Evolutionary conservation across 2,797 vertebrate species (phyloP).

Genomic region (Ctenochaetus hawaiiensis): DNA sequence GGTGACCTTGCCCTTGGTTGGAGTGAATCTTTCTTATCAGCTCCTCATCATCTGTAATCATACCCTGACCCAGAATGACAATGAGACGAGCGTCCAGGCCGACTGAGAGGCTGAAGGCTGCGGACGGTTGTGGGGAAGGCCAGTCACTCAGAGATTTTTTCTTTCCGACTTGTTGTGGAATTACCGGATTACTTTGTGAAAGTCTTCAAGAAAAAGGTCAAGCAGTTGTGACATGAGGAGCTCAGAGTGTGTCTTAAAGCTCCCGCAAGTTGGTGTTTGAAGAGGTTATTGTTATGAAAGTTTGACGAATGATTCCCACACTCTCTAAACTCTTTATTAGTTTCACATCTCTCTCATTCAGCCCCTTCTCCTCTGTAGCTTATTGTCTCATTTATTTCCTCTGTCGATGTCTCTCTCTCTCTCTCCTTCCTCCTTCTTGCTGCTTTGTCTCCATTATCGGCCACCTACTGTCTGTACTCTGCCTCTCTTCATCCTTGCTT

Average conservation of each 20-base stretch:
- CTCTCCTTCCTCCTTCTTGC: slow-evolving; percentile 16
- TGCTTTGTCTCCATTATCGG: slow-evolving; percentile 52
- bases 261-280: not conserved
- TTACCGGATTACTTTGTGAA: slow-evolving; percentile 12
- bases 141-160: not conserved
- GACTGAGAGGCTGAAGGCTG: slow-evolving; percentile 41
- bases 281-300: slow-evolving; percentile 15
- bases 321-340: slow-evolving; percentile 9
- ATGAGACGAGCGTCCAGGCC: slow-evolving; percentile 59
- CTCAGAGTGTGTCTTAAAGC: not conserved
- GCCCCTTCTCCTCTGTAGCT: slow-evolving; percentile 8
- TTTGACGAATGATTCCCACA: slow-evolving; percentile 11
- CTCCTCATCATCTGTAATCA: slow-evolving; percentile 79
- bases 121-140: not conserved
- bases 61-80: slow-evolving; percentile 72
- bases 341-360: slow-evolving; percentile 30
- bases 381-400: slow-evolving; percentile 37
- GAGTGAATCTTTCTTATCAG: slow-evolving; percentile 79
- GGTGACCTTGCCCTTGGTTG: slow-evolving; percentile 79
- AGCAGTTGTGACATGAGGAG: not conserved
- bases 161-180: not conserved
- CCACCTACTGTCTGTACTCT: slow-evolving; percentile 56
- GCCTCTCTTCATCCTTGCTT: slow-evolving; percentile 60
- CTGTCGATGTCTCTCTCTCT: slow-evolving; percentile 13
- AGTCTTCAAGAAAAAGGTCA: slow-evolving; percentile 32